Evolutionary conservation across 1,140 invertebrate genomes (phyloP).

Genomic region (Alviniconcha marisindica): DNA sequence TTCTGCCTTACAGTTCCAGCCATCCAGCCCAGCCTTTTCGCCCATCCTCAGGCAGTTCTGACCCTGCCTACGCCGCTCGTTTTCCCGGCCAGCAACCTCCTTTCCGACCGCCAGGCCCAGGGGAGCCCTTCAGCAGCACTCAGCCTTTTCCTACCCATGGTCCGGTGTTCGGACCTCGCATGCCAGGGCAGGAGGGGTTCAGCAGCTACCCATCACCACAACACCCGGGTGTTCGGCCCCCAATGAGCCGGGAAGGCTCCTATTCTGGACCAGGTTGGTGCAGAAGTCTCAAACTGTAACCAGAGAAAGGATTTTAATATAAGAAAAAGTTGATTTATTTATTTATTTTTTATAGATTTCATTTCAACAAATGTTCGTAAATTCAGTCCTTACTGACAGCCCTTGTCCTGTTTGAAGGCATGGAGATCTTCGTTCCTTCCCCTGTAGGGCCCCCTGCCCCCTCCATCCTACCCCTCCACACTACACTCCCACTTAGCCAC

Average conservation of each 20-base stretch:
- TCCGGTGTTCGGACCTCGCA: conserved; percentile 47
- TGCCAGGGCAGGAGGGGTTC: conserved; percentile 59
- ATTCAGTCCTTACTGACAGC: too few species aligned
- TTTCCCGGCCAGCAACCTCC: conserved; percentile 33
- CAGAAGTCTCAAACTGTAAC: too few species aligned
- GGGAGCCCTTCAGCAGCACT: conserved; percentile 44
- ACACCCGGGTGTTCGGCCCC: conserved; percentile 31
- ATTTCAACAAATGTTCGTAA: too few species aligned
- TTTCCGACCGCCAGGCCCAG: conserved; percentile 39
- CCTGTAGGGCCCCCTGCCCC: too few species aligned
- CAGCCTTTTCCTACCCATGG: conserved; percentile 47
- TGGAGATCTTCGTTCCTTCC: too few species aligned
- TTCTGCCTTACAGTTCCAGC: conserved; percentile 48
- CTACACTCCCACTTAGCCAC: too few species aligned
- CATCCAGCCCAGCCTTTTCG: conserved; percentile 33
- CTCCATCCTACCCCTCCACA: too few species aligned
- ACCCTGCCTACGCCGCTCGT: conserved; percentile 28
- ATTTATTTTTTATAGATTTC: too few species aligned
- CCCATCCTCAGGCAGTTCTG: conserved; percentile 25
- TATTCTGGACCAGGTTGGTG: conserved; percentile 8
- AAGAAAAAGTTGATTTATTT: too few species aligned
- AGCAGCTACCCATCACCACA: conserved; percentile 48
- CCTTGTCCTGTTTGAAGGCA: too few species aligned
- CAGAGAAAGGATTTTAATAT: too few species aligned
- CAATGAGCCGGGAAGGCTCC: conserved; percentile 49